Percentiles rank a stretch among this genome's conserved stretches.
These are phyloP conservation scores for Oscheius sp. DNA, from an alignment of 2,888 invertebrate species.

Conservation along the genomic window DNA sequence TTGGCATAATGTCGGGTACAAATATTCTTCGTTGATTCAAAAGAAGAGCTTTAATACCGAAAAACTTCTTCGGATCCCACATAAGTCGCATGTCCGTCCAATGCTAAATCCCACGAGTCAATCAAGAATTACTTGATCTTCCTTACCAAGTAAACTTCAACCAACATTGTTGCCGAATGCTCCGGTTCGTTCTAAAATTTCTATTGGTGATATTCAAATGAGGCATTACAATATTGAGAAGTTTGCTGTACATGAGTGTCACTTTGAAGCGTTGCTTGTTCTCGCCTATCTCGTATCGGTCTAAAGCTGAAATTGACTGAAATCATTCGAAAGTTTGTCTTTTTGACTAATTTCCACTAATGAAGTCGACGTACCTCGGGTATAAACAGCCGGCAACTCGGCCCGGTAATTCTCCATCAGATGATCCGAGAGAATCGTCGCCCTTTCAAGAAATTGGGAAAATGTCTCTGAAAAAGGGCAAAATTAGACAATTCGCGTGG, in stretches of 20 bases:
- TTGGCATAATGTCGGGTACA: conserved; percentile 11
- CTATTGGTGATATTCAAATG: too few relatives aligned
- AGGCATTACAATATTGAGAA: conserved; percentile 4
- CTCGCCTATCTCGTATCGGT: conserved; percentile 7
- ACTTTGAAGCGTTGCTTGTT: conserved; percentile 11
- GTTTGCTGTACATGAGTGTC: conserved; percentile 18
- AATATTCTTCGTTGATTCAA: conserved; percentile 7
- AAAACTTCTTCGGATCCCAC: conserved; percentile 4
- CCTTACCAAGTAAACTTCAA: conserved; percentile 7
- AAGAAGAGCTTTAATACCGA: conserved; percentile 1
- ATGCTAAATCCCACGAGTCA: not conserved
- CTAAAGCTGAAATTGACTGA: conserved; percentile 26
- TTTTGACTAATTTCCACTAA: not conserved
- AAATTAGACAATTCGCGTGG: too few relatives aligned
- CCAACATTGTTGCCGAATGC: conserved; percentile 18
- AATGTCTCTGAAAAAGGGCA: not conserved
- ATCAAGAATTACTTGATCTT: not conserved
- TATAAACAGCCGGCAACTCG: conserved; percentile 18
- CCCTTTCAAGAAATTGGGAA: not conserved
- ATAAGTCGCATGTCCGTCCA: conserved; percentile 16
- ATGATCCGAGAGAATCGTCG: conserved; percentile 2
- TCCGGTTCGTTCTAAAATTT: conserved; percentile 16
- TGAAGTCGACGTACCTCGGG: not conserved
- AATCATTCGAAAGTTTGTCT: not conserved
- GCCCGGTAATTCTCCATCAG: conserved; percentile 15